Evolutionary conservation across 2,113 vertebrate genomes (phyloP).

Genomic region (Trogon melanurus): DNA sequence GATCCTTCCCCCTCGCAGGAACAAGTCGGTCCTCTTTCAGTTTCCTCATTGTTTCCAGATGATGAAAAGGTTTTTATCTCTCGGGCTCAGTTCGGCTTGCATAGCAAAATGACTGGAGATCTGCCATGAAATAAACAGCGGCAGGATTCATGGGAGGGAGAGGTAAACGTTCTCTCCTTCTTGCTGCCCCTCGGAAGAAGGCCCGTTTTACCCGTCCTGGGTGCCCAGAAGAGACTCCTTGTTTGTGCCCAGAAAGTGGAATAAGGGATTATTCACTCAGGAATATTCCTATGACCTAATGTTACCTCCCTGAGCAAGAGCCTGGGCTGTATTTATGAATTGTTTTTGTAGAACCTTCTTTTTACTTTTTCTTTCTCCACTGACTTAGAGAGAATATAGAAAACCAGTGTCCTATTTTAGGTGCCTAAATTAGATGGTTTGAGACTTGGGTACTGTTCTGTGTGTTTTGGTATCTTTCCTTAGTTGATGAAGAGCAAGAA

Average conservation of each 20-base stretch:
- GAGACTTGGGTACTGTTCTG: background rate
- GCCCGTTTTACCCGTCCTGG: background rate
- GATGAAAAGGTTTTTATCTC: conserved; percentile 35
- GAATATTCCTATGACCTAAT: conserved; percentile 64
- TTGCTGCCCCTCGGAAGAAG: background rate
- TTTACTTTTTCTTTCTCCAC: background rate
- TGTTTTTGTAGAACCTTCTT: background rate
- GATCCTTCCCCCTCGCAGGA: background rate
- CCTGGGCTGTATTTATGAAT: conserved; percentile 1
- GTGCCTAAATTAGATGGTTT: conserved; percentile 21
- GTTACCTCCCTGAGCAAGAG: conserved; percentile 35
- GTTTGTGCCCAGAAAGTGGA: conserved; percentile 32
- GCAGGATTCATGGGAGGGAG: background rate
- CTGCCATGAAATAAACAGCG: background rate
- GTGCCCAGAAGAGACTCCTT: conserved; percentile 44
- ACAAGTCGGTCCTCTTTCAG: background rate
- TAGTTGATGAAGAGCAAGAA: background rate
- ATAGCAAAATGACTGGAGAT: background rate
- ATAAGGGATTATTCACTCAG: conserved; percentile 53
- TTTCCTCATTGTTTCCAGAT: conserved; percentile 59
- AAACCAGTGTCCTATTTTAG: conserved; percentile 36
- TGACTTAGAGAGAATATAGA: background rate
- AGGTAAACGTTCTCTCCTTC: background rate
- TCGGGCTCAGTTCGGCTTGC: background rate
- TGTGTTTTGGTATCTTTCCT: background rate